Base-by-base conservation (phyloP, 2,797 vertebrate genomes). In the Alosa sapidissima region DNA sequence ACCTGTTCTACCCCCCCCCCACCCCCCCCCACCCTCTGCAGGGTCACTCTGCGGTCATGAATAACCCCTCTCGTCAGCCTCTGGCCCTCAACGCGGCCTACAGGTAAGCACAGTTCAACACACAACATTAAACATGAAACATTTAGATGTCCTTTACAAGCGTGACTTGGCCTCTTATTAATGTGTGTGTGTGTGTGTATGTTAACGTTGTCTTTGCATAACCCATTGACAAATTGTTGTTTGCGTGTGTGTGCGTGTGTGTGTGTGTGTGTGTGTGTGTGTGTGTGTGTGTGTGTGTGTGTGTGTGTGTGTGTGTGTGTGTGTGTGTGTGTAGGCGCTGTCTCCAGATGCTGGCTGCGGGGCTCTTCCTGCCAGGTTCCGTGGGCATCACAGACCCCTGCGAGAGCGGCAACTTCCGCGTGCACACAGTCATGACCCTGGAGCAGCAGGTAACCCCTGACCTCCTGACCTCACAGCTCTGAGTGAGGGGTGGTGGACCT, bases 41-140 rank as follows among this genome's bases (percentile, higher is more conserved):
- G 98, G 98, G 97, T 0, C 98, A 99, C 90, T 99, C 98, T 0
- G 97, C 98, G 0, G 98, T 99, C 86, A 99, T 99, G 98, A 99
- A 99, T 92, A 99, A 99, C 84, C 98, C 98, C 0, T 97, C 97
- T 89, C 95, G 97, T 62, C 98, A 99, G 92, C 98, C 98, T 0
- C 91, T 99, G 91, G 96, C 97, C 0, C 96, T 99, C 58, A 99
- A 99, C 2, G 93, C 98, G 3, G 97, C 97, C 19, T 99, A 98
- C 95, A 98, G 97, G 98, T 95, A 2, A 28, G 21, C 60, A 21
- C n/a, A 24, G 1, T 28, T 24, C n/a, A 62, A 9, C 16, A 58
- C 21, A 19, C 21, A 19, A 58, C 55, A 58, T 21, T 58, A 58
- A 58, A 58, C 55, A 58, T 21, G 21, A 58, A 58, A 58, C 55